Evolutionary conservation across 2,888 invertebrate genomes (phyloP).

Genomic region (Chymomyza caudatula): DNA sequence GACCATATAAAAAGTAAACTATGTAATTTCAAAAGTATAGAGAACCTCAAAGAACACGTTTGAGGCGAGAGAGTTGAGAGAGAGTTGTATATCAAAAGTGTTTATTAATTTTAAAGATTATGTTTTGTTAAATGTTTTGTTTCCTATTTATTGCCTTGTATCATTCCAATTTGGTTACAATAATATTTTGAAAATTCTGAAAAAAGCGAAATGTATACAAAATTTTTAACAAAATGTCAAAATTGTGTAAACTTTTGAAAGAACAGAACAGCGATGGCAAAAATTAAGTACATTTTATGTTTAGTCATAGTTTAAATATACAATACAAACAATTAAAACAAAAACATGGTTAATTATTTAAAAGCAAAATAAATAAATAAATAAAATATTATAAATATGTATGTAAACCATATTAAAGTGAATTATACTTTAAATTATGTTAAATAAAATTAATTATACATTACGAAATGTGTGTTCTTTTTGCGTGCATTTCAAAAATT

Average conservation of each 20-base stretch:
- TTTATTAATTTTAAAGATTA: conserved; percentile 15
- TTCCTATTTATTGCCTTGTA: conserved; percentile 59
- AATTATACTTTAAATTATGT: conserved; percentile 70
- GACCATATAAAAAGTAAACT: conserved; percentile 12
- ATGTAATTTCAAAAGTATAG: neutral
- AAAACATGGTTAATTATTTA: conserved; percentile 40
- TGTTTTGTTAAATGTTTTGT: conserved; percentile 24
- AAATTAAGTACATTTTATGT: conserved; percentile 65
- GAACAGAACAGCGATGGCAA: conserved; percentile 18
- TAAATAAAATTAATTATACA: conserved; percentile 71
- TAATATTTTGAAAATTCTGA: conserved; percentile 9
- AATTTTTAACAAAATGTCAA: conserved; percentile 14
- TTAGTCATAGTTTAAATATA: conserved; percentile 72
- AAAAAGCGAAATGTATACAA: conserved; percentile 41
- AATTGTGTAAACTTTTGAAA: conserved; percentile 35
- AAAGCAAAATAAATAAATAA: conserved; percentile 31
- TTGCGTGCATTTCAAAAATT: neutral
- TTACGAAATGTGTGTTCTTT: neutral
- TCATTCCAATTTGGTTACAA: conserved; percentile 53
- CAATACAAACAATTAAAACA: conserved; percentile 57
- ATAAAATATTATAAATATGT: conserved; percentile 48
- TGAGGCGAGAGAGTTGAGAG: neutral
- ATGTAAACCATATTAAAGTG: conserved; percentile 69
- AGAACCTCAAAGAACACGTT: neutral
- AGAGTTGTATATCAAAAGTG: conserved; percentile 33